Percentiles rank a stretch among this genome's conserved stretches.
Evolutionary conservation across 2,797 vertebrate species (phyloP).

Genomic region (Danio jaintianensis): DNA sequence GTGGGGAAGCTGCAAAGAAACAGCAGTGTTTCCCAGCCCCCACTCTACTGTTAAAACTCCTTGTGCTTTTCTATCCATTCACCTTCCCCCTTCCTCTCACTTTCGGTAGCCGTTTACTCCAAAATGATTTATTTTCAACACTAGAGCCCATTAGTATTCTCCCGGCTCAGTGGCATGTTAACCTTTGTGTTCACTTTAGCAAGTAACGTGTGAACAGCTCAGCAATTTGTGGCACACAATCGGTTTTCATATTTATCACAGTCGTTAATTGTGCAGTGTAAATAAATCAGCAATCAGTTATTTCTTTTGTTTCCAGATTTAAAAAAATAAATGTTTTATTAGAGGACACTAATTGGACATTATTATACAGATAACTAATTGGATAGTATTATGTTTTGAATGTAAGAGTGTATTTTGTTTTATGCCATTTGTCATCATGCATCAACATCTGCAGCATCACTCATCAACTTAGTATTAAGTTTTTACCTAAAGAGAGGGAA

Average conservation of each 20-base stretch:
- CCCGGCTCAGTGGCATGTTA: background rate
- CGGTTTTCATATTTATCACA: background rate
- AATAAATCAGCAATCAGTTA: background rate
- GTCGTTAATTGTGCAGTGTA: conserved; percentile 4
- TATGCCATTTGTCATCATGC: too few relatives aligned
- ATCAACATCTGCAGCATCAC: too few relatives aligned
- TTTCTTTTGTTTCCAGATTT: background rate
- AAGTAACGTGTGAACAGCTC: conserved; percentile 1
- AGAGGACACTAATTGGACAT: background rate
- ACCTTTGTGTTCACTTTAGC: conserved; percentile 32
- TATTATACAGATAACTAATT: background rate
- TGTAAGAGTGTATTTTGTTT: background rate
- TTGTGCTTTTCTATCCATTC: conserved; percentile 4
- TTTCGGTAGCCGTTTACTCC: conserved; percentile 26
- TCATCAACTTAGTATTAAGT: too few relatives aligned
- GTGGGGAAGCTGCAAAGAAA: conserved; percentile 47
- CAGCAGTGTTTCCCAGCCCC: conserved; percentile 53
- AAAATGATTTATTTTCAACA: conserved; percentile 33
- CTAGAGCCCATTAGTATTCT: conserved; percentile 23
- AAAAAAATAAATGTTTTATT: background rate
- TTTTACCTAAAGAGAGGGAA: too few relatives aligned
- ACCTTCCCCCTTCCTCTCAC: background rate
- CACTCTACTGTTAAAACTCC: conserved; percentile 15
- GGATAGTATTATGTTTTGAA: background rate
- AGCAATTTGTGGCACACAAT: conserved; percentile 10